phyloP scores from a whole-genome alignment of 35 echinoderm and acorn worm genomes.

The Diadema setosum region DNA sequence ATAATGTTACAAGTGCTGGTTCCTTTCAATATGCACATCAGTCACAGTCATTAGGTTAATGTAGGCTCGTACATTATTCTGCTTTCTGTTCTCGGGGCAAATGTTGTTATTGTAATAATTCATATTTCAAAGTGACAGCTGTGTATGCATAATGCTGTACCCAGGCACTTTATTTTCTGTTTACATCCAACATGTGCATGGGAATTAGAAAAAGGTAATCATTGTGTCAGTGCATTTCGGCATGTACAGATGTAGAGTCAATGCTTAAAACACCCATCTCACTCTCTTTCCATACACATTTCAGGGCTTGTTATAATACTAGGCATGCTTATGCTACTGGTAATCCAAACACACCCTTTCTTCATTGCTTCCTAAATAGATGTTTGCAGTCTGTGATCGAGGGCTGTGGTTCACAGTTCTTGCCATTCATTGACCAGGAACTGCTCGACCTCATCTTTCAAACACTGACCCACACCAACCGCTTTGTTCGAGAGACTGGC shows the following conservation, averaged over 20 bases:
- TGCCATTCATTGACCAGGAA: constrained; percentile 71
- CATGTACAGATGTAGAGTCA: neutral
- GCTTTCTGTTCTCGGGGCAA: too few species aligned
- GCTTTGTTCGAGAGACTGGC: constrained; percentile 94
- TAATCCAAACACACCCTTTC: too few species aligned
- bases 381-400: constrained; percentile 92
- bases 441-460: constrained; percentile 86
- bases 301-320: neutral
- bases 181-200: neutral
- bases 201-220: neutral
- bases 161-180: too few species aligned
- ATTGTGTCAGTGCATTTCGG: neutral
- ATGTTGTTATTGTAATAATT: too few species aligned
- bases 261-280: neutral
- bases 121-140: too few species aligned
- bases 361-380: constrained; percentile 43
- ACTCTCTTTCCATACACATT: neutral
- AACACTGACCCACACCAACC: constrained; percentile 86
- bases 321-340: neutral
- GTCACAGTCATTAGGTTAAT: too few species aligned
- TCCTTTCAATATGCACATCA: too few species aligned
- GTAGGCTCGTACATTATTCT: too few species aligned
- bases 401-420: constrained; percentile 71
- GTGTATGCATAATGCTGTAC: too few species aligned
- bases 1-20: too few species aligned